phyloP scores from a whole-genome alignment of 2,113 vertebrate genomes.

The Rostratula benghalensis region DNA sequence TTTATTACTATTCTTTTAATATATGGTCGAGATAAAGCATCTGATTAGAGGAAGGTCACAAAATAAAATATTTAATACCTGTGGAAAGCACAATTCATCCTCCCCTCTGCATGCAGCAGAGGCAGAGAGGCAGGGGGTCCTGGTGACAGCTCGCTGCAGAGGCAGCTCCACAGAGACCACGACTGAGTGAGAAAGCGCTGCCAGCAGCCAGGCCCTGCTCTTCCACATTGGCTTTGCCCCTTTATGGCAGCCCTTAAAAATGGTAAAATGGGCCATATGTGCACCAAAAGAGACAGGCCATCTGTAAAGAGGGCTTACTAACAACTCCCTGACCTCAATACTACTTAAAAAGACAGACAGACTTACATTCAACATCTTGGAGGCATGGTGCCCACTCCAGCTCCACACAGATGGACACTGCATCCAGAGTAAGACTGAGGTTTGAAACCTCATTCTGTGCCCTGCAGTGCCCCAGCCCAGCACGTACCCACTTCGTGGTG shows the following conservation, averaged over 20 bases:
- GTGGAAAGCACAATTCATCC: not conserved
- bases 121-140: not conserved
- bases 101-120: not conserved
- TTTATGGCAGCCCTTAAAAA: not conserved
- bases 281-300: not conserved
- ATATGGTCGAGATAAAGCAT: conserved; percentile 15
- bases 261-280: rapidly evolving
- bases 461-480: not conserved
- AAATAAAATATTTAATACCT: conserved; percentile 48
- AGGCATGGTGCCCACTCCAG: not conserved
- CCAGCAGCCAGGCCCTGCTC: not conserved
- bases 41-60: conserved; percentile 45
- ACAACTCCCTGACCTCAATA: not conserved
- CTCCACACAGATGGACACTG: not conserved
- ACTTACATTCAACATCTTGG: too few relatives aligned
- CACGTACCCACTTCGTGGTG: rapidly evolving
- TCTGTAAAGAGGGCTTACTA: not conserved
- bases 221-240: not conserved
- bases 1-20: conserved; percentile 44
- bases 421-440: too few relatives aligned
- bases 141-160: not conserved
- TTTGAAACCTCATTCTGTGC: not conserved
- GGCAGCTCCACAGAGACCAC: not conserved
- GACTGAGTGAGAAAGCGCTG: rapidly evolving
- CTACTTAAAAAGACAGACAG: not conserved